Evolutionary conservation across 2,888 invertebrate species (phyloP).

Genomic region (Colletes collaris): DNA sequence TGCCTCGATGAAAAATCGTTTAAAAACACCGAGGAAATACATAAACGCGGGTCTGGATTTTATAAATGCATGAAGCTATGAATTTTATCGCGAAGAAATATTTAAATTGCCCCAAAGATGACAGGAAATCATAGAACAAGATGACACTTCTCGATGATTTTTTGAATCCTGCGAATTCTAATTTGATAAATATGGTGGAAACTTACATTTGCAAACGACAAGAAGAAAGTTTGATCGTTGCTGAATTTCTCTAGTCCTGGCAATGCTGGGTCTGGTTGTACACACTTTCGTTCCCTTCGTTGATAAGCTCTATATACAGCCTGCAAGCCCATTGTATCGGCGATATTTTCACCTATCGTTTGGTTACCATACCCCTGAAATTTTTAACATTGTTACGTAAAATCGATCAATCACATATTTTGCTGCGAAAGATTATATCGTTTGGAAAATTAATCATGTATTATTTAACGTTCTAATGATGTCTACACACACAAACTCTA

Average conservation of each 20-base stretch:
- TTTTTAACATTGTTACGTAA: not conserved
- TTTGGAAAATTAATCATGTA: too few relatives aligned
- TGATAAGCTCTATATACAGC: conserved; percentile 88
- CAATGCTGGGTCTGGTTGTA: conserved; percentile 52
- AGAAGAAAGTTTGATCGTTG: conserved; percentile 81
- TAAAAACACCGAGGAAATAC: too few relatives aligned
- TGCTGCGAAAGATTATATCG: too few relatives aligned
- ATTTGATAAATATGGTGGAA: not conserved
- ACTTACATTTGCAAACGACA: conserved; percentile 80
- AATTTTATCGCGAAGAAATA: too few relatives aligned
- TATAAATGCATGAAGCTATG: too few relatives aligned
- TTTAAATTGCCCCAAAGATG: too few relatives aligned
- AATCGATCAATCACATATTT: too few relatives aligned
- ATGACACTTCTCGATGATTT: not conserved
- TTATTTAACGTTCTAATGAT: too few relatives aligned
- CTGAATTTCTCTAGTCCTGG: conserved; percentile 78
- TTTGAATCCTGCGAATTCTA: not conserved
- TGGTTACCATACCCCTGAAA: conserved; percentile 85
- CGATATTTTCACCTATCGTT: conserved; percentile 93
- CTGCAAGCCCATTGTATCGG: conserved; percentile 92
- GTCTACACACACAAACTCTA: too few relatives aligned
- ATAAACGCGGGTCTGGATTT: too few relatives aligned
- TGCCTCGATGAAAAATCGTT: too few relatives aligned
- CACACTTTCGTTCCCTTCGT: conserved; percentile 46
- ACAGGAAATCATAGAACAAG: too few relatives aligned